phyloP scores from a whole-genome alignment of 2,888 invertebrate species.

The Nomada flava region DNA sequence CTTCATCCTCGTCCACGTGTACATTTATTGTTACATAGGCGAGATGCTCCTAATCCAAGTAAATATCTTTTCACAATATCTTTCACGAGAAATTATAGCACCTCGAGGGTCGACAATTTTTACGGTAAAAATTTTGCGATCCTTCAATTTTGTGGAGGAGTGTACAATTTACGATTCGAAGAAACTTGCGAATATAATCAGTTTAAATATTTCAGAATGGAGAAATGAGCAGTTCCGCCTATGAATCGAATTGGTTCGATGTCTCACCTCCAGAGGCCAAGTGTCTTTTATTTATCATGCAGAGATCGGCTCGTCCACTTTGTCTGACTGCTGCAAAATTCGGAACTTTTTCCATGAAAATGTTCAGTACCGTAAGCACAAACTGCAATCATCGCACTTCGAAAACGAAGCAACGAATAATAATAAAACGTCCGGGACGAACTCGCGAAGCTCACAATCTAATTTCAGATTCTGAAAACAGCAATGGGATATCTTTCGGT shows the following conservation, averaged over 20 bases:
- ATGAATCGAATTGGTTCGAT: conserved; percentile 71
- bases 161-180: no score
- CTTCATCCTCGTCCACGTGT: conserved; percentile 62
- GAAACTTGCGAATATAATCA: background rate
- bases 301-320: conserved; percentile 68
- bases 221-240: conserved; percentile 64
- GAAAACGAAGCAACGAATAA: background rate
- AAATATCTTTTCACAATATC: background rate
- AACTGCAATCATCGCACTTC: no score
- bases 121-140: background rate
- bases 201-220: conserved; percentile 59
- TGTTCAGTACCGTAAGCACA: conserved; percentile 69
- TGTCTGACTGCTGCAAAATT: conserved; percentile 76
- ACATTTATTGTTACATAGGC: conserved; percentile 72
- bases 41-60: conserved; percentile 63
- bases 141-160: no score
- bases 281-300: conserved; percentile 64
- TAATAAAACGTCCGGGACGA: background rate
- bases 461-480: conserved; percentile 61
- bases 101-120: background rate
- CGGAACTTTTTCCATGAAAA: conserved; percentile 68
- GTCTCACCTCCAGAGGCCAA: conserved; percentile 54
- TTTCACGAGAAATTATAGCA: no score
- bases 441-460: background rate
- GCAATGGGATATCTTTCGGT: conserved; percentile 68